These are phyloP conservation scores for Bostrychus sinensis DNA, from an alignment of 2,113 vertebrate genomes.

Conservation along the genomic window DNA sequence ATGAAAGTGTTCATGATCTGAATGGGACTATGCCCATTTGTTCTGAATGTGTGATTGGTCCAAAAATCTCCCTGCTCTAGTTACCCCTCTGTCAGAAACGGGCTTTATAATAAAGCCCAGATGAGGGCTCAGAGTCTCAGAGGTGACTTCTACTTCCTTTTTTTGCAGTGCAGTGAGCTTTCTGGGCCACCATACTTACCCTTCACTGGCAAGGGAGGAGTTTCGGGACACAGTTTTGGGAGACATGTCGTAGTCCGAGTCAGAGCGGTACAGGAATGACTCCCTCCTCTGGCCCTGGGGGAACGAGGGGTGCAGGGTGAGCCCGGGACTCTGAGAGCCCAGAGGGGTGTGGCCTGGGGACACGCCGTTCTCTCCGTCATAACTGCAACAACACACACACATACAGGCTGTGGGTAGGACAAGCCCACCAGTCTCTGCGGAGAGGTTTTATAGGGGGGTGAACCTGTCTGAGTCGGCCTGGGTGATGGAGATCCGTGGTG, in stretches of 20 bases:
- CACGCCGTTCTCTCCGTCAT: constrained; percentile 89
- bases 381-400: constrained; percentile 66
- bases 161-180: too few species aligned
- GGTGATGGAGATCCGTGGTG: constrained; percentile 85
- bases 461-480: constrained; percentile 81
- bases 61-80: too few species aligned
- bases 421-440: too few species aligned
- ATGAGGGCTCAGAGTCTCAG: too few species aligned
- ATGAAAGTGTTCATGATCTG: too few species aligned
- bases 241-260: constrained; percentile 91
- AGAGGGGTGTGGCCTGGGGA: constrained; percentile 71
- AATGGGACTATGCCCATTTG: too few species aligned
- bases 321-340: constrained; percentile 83
- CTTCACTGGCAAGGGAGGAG: constrained; percentile 89
- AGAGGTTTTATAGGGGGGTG: not conserved
- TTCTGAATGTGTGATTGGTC: too few species aligned
- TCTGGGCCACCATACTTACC: constrained; percentile 82
- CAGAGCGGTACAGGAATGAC: constrained; percentile 92
- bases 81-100: too few species aligned
- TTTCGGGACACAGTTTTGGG: constrained; percentile 89
- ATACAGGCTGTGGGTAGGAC: too few species aligned
- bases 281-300: constrained; percentile 85
- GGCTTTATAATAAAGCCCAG: too few species aligned
- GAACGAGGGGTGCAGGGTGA: constrained; percentile 80
- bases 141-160: too few species aligned